These are phyloP conservation scores for Mandrillus leucophaeus DNA, from an alignment of 2,113 vertebrate species.

Conservation along the genomic window DNA sequence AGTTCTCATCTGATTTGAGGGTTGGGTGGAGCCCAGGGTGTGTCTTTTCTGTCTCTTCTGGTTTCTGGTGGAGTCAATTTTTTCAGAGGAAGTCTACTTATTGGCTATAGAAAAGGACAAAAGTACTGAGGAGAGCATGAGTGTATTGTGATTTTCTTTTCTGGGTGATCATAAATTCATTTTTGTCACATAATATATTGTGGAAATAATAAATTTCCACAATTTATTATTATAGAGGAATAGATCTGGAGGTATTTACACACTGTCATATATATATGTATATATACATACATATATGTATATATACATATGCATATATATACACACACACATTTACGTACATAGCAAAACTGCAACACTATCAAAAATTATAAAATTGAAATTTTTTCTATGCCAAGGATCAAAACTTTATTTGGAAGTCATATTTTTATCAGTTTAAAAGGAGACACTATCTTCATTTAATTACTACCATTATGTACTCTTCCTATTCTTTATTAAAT, in stretches of 20 bases:
- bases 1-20: constrained; percentile 60
- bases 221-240: background rate
- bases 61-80: constrained; percentile 31
- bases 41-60: constrained; percentile 54
- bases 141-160: background rate
- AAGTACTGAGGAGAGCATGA: background rate
- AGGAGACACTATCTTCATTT: background rate
- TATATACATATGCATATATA: too few relatives aligned
- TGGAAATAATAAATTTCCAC: background rate
- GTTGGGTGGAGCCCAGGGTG: constrained; percentile 56
- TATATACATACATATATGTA: too few relatives aligned
- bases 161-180: background rate
- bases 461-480: background rate
- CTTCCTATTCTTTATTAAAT: background rate
- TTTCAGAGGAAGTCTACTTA: constrained; percentile 40
- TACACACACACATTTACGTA: too few relatives aligned
- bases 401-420: background rate
- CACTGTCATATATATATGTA: too few relatives aligned
- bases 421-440: background rate
- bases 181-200: background rate
- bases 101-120: constrained; percentile 5
- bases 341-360: background rate
- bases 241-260: background rate
- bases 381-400: background rate
- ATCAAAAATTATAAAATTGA: background rate